Conservation (phyloP, 1,140 invertebrate genomes). For the Lethocerus indicus region DNA sequence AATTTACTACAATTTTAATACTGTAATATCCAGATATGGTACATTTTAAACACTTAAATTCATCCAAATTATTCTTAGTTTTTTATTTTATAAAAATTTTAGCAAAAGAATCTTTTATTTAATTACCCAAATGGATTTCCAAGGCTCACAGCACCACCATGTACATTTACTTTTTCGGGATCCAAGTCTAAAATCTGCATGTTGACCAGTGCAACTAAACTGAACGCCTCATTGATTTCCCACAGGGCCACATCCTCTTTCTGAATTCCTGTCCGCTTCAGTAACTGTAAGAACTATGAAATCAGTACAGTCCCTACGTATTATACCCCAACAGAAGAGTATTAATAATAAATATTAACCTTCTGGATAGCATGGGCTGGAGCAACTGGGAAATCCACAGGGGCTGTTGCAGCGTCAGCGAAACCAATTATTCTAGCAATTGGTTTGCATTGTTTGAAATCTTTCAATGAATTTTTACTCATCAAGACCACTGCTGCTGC, state of each 20-base stretch:
- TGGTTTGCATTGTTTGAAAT: slow-evolving; percentile 65
- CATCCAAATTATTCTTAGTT: no score
- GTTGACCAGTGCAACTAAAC: slow-evolving; percentile 86
- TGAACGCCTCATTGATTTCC: slow-evolving; percentile 99
- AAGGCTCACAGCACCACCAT: slow-evolving; percentile 96
- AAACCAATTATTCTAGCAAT: slow-evolving; percentile 80
- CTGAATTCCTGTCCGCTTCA: slow-evolving; percentile 61
- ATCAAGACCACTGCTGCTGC: slow-evolving; percentile 83
- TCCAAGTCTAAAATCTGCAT: slow-evolving; percentile 79
- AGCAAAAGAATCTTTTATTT: no score
- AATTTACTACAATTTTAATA: no score
- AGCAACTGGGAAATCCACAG: slow-evolving; percentile 95
- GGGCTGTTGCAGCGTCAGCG: slow-evolving; percentile 89
- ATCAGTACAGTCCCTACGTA: no score
- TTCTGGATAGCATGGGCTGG: slow-evolving; percentile 80
- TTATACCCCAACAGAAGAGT: no score
- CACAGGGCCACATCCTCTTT: slow-evolving; percentile 83
- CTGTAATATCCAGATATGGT: no score
- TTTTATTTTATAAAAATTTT: no score
- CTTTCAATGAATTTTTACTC: slow-evolving; percentile 54
- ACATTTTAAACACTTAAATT: no score
- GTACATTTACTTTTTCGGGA: slow-evolving; percentile 79
- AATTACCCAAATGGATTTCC: slow-evolving; percentile 94
- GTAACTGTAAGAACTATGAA: slow-evolving; percentile 31
- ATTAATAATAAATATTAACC: no score